Evolutionary conservation across 1,140 invertebrate genomes (phyloP).

Genomic region (Diorhabda sublineata): DNA sequence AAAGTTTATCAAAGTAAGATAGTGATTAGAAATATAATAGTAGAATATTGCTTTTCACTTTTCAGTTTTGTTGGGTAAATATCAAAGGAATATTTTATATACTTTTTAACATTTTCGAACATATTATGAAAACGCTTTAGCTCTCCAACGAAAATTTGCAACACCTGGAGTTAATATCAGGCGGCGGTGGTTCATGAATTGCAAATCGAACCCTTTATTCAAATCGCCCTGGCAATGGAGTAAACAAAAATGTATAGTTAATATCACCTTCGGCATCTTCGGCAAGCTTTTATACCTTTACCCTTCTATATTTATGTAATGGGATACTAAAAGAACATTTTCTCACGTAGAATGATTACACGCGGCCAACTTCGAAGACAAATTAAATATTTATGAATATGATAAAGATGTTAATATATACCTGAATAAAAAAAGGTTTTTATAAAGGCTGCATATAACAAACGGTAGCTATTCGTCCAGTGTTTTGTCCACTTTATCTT

Average conservation of each 20-base stretch:
- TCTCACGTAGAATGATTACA: slow-evolving; percentile 13
- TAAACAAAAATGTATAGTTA: slow-evolving; percentile 1
- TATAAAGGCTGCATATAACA: too few relatives aligned
- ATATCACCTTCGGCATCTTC: background rate
- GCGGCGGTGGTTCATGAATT: slow-evolving; percentile 4
- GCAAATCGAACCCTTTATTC: slow-evolving; percentile 13
- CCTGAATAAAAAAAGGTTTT: background rate
- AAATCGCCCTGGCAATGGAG: background rate
- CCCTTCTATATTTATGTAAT: slow-evolving; percentile 5
- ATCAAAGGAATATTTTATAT: too few relatives aligned
- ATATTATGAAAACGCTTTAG: too few relatives aligned
- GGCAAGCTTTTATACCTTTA: background rate
- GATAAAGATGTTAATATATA: background rate
- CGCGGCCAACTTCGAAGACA: background rate
- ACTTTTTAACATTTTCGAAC: too few relatives aligned
- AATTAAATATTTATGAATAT: slow-evolving; percentile 12
- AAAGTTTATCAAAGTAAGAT: too few relatives aligned
- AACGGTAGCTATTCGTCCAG: too few relatives aligned
- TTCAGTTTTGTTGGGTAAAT: too few relatives aligned
- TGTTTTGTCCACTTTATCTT: too few relatives aligned
- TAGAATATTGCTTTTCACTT: too few relatives aligned
- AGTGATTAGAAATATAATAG: too few relatives aligned
- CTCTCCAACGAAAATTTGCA: background rate
- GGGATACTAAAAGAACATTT: slow-evolving; percentile 9
- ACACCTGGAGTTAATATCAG: slow-evolving; percentile 1